Base-by-base conservation (phyloP, 2,113 vertebrate species). In the Bufo bufo region DNA sequence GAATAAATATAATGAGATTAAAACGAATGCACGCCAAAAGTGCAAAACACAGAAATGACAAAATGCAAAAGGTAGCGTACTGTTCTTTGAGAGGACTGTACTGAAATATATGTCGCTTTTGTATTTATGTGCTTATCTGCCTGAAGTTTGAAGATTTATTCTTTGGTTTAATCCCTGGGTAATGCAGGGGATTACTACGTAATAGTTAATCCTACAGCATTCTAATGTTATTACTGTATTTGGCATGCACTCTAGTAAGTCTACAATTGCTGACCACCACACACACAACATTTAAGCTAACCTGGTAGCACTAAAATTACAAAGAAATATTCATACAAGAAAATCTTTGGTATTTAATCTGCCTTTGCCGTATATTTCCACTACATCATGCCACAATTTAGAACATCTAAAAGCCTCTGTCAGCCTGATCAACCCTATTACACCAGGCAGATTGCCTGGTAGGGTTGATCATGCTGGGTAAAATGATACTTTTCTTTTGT, bases 121-220 rank as follows among this genome's bases (percentile, higher is more conserved):
- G 59, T 84, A 65, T 63, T 83, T 66, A 23, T 69, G 72, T 52
- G 20, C 47, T 47, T 19, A 45, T 66, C 72, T 58, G 13, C 52
- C 52, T 78, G n/a, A 63, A 63, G 91, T 86, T 77, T 0, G 0
- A 4, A 12, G 77, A 33, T 49, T 83, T 77, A 78, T 87, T 85
- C 9, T 79, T 63, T 33, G 78, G 82, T 80, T 84, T 90, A 86
- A n/a, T 0, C 84, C 1, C 77, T 86, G 82, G 58, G 87, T n/a
- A 0, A 89, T 90, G 72, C 82, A 8, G 33, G 83, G 10, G 5
- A 72, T 93, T 93, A 92, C 61, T 93, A 91, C 69, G 72, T 91
- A 94, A 93, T 2, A 13, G 91, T 91, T 93, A 92, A 94, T 93
- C 92, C 91, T 63, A 80, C 87, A 89, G 79, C 89, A 82, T 84